Percentiles rank a stretch among this genome's conserved stretches.
phyloP scores from a whole-genome alignment of 53 echinoderm and acorn worm species.

The Echinarachnius parma region DNA sequence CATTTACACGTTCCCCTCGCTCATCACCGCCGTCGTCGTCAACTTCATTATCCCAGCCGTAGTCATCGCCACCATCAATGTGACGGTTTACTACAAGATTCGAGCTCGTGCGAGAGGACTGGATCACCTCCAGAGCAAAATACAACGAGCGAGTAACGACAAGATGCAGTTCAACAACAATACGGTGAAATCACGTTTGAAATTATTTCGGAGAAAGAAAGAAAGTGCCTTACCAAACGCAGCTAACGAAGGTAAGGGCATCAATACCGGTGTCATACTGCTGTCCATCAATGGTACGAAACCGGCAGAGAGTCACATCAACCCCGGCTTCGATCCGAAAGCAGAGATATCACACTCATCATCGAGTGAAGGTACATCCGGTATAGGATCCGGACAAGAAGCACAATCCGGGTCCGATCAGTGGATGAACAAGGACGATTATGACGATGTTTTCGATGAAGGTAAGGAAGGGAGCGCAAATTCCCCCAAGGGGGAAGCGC shows the following conservation, averaged over 20 bases:
- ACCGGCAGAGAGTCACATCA: slow-evolving; percentile 10
- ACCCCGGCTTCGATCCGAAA: too few relatives aligned
- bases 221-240: neutral
- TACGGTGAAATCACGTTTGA: too few relatives aligned
- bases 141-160: slow-evolving; percentile 18
- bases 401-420: too few relatives aligned
- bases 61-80: slow-evolving; percentile 48
- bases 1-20: slow-evolving; percentile 29
- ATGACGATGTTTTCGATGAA: too few relatives aligned
- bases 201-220: slow-evolving; percentile 6
- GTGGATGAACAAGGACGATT: too few relatives aligned
- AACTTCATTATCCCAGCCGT: slow-evolving; percentile 61
- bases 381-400: too few relatives aligned
- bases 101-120: slow-evolving; percentile 61
- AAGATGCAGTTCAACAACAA: too few relatives aligned
- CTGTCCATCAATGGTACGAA: neutral
- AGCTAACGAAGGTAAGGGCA: neutral
- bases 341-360: too few relatives aligned
- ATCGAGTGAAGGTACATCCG: too few relatives aligned
- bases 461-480: too few relatives aligned
- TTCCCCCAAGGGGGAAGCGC: too few relatives aligned
- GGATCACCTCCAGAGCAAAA: slow-evolving; percentile 6
- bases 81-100: slow-evolving; percentile 61
- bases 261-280: slow-evolving; percentile 20
- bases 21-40: slow-evolving; percentile 22